Evolutionary conservation across 2,113 vertebrate genomes (phyloP), one percentile per base, ranked within the genome.

Genomic region (Xenus cinereus): DNA sequence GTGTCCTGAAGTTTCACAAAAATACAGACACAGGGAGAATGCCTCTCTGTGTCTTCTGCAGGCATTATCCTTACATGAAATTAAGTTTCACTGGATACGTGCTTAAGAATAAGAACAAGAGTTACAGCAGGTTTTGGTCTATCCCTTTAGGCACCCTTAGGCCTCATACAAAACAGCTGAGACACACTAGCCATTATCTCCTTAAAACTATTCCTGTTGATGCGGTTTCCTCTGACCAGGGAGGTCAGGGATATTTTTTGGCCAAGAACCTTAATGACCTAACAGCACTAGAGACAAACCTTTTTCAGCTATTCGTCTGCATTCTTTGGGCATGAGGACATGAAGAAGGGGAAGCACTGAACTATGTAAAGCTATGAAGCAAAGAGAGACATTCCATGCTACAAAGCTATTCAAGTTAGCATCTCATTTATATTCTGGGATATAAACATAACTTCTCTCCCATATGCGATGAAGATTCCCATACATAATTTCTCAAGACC

Each of bases 301-400:
- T 96, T 93, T 95, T 95, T 79, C 77, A 95, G 94, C 53, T 84
- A 95, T 96, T 96, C 0, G 23, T 94, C 94, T 96, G 89, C 95
- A 97, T 97, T 97, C 92, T 86, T 96, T 1, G 1, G 53, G 53
- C 69, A 91, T 95, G 94, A 96, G 45, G 66, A 96, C 67, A 96
- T 5, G 18, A 87, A 91, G 46, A 93, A 84, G 80, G 83, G 92
- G 50, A 95, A 97, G 90, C 80, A 96, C 73, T 95, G 76, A 97
- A 79, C 88, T 91, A 76, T 90, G 90, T 50, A 89, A 90, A 92
- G 57, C 73, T 87, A 41, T 33, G 66, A 93, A 93, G 64, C 46
- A 88, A 88, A 89, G 39, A 79, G 41, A 91, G 39, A 92, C 84
- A 93, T 93, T 95, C 95, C 92, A 78, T 0, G 3, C 85, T 89